phyloP scores from a whole-genome alignment of 2,113 vertebrate species.

The Malurus cyaneus region DNA sequence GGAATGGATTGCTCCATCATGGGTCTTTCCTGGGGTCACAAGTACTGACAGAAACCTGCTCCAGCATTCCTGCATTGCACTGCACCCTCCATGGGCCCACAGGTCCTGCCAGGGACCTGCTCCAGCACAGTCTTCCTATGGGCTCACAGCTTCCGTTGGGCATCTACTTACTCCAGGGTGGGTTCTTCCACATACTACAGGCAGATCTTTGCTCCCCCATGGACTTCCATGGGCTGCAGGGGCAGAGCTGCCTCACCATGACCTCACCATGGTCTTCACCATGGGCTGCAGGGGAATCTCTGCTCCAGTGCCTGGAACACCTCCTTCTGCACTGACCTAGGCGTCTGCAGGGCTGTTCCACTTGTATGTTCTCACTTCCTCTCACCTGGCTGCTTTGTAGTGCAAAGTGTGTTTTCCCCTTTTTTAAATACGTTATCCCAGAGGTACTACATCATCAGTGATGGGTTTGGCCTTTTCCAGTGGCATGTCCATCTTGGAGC shows the following conservation, averaged over 20 bases:
- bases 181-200: not conserved
- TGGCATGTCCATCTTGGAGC: not conserved
- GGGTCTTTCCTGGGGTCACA: not conserved
- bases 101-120: not conserved
- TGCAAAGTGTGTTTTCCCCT: not conserved
- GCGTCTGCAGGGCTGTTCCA: not conserved
- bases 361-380: not conserved
- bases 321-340: not conserved
- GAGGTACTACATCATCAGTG: accelerated
- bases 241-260: not conserved
- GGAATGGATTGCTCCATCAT: not conserved
- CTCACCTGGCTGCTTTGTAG: not conserved
- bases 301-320: not conserved
- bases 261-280: not conserved
- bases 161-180: not conserved
- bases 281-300: not conserved
- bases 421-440: not conserved
- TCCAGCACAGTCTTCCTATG: not conserved
- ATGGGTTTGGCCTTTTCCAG: not conserved
- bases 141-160: not conserved
- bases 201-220: not conserved
- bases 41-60: not conserved
- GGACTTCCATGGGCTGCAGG: not conserved
- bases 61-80: not conserved
- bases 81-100: not conserved